Evolutionary conservation across 2,797 vertebrate genomes (phyloP).

Genomic region (Poecilia picta): DNA sequence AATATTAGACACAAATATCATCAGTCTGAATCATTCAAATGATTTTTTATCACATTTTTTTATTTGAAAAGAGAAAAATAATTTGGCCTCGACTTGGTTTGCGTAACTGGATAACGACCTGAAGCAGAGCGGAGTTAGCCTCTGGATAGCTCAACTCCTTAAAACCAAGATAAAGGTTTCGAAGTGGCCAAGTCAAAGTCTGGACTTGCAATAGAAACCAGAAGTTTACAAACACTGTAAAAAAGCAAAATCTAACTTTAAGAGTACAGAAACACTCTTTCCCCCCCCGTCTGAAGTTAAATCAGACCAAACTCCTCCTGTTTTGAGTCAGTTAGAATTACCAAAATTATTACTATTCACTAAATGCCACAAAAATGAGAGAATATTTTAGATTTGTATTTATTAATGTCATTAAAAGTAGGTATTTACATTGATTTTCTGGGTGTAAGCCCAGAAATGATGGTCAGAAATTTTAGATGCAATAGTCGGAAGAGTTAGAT

Average conservation of each 20-base stretch:
- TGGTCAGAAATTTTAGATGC: no score
- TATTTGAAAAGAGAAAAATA: neutral
- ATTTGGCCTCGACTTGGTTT: neutral
- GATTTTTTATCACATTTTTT: neutral
- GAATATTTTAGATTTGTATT: neutral
- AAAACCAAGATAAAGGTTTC: neutral
- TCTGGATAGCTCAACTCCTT: neutral
- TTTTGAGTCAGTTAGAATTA: no score
- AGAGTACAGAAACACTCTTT: neutral
- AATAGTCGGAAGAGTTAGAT: neutral
- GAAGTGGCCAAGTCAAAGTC: neutral
- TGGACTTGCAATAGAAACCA: neutral
- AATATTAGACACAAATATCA: neutral
- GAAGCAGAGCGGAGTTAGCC: neutral
- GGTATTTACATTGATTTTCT: neutral
- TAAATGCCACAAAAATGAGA: neutral
- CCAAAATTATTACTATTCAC: neutral
- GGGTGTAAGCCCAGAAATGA: neutral
- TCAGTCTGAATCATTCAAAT: neutral
- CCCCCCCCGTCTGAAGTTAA: neutral
- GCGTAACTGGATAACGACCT: neutral
- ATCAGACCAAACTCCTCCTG: neutral
- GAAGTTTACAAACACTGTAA: neutral
- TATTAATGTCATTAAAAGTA: neutral
- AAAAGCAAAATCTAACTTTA: neutral